Evolutionary conservation across 2,113 vertebrate species (phyloP), one percentile per base, ranked within the genome.

Genomic region (Bujurquina vittata): DNA sequence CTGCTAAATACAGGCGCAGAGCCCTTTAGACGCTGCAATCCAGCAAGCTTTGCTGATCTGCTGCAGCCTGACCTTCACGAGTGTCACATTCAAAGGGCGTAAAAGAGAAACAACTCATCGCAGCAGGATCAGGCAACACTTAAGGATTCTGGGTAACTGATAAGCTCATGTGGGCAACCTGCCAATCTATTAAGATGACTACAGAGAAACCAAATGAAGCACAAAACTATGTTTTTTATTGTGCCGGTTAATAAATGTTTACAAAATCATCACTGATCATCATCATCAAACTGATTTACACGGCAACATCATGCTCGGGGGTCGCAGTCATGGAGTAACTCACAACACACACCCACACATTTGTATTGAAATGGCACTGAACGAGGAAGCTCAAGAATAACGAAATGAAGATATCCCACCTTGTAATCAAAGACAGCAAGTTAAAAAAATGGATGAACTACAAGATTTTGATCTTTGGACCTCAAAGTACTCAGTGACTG

Each of bases 31-130:
- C 67, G 14, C 79, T 87, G 87, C 87, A 91, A 77, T 87, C 81
- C 77, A 89, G 85, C 62, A 5, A 79, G 87, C 84, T 82, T 88
- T 89, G 87, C 87, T 87, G 88, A 90, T 91, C 90, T 84, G 91
- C 88, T 85, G 88, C 86, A 82, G 90, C 89, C 83, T 94, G 96
- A 97, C 96, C 96, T 96, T 97, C 95, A 95, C 72, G 91, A 87
- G 95, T 92, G 95, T 95, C 96, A 94, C 89, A 89, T 87, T 89
- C 75, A 86, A 82, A 88, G 83, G 80, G 46, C 10, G 49, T 81
- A 79, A 87, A 83, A 89, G 77, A 83, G 76, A 87, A 89, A 85
- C 87, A 74, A 75, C 74, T 79, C 61, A 33, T 69, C 2, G 10
- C 77, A 80, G 87, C 84, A 80, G 84, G 73, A 46, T 84, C 57